A percentile compares a stretch with the other conserved stretches of the same genome.
These are phyloP conservation scores for Microvelia longipes DNA, from an alignment of 1,140 invertebrate species.

Conservation along the genomic window DNA sequence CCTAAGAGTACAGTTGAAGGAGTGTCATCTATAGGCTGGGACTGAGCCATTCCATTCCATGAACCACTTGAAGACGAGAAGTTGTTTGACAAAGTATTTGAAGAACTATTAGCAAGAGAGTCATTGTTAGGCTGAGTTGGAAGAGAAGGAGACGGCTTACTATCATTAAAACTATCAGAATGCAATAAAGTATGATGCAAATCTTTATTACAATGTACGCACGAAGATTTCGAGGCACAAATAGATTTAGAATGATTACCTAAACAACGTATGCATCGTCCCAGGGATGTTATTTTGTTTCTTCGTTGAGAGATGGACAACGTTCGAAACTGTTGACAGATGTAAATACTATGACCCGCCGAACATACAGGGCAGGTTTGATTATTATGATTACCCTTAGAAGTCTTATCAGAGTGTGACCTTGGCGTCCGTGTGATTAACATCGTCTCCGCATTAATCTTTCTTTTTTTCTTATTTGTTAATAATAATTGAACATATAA, in stretches of 20 bases:
- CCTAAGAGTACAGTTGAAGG: neutral
- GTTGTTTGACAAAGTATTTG: neutral
- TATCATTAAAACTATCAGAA: neutral
- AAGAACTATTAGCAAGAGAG: no score
- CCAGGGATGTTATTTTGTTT: neutral
- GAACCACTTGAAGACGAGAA: neutral
- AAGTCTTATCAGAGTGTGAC: no score
- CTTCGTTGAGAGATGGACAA: neutral
- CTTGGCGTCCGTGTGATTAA: no score
- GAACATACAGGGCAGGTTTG: neutral
- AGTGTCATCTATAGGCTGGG: neutral
- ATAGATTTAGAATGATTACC: neutral
- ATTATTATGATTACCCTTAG: neutral
- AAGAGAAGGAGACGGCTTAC: no score
- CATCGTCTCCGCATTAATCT: no score
- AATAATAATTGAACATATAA: no score
- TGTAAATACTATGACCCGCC: neutral
- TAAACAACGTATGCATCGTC: neutral
- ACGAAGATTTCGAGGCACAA: neutral
- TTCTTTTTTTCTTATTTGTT: no score
- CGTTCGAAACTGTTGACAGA: neutral
- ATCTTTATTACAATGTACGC: neutral
- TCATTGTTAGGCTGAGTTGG: no score
- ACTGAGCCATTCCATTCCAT: neutral
- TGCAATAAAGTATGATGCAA: neutral